Conservation (phyloP, 2,797 vertebrate genomes). For the Halcyon badia region DNA sequence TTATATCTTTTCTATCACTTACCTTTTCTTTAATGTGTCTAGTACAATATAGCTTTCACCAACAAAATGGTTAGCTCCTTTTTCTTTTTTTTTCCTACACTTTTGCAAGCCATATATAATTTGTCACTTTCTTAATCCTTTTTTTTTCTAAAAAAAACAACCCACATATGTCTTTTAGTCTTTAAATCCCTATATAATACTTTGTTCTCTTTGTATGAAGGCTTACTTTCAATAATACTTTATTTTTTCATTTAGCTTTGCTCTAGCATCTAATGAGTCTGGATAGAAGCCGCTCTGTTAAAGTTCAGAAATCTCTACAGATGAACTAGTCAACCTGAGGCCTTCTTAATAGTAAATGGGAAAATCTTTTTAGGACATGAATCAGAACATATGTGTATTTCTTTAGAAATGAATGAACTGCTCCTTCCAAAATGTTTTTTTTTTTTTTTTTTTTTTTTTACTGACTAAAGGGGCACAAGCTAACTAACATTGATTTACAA, state of each 20-base stretch:
- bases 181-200: background rate
- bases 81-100: background rate
- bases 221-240: background rate
- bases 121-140: background rate
- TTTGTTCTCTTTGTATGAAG: background rate
- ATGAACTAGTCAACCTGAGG: background rate
- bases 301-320: background rate
- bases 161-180: background rate
- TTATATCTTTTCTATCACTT: background rate
- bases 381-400: background rate
- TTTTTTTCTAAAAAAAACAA: background rate
- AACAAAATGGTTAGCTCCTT: background rate
- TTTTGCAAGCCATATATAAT: background rate
- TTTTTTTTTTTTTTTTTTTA: background rate
- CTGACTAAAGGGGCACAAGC: background rate
- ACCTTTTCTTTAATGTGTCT: background rate
- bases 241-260: background rate
- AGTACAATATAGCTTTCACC: background rate
- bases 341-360: rapidly evolving
- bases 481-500: background rate
- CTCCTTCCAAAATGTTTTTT: background rate
- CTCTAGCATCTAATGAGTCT: background rate
- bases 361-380: background rate
- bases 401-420: background rate
- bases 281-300: background rate